phyloP scores from a whole-genome alignment of 2,113 vertebrate species.

The Gallinago media region DNA sequence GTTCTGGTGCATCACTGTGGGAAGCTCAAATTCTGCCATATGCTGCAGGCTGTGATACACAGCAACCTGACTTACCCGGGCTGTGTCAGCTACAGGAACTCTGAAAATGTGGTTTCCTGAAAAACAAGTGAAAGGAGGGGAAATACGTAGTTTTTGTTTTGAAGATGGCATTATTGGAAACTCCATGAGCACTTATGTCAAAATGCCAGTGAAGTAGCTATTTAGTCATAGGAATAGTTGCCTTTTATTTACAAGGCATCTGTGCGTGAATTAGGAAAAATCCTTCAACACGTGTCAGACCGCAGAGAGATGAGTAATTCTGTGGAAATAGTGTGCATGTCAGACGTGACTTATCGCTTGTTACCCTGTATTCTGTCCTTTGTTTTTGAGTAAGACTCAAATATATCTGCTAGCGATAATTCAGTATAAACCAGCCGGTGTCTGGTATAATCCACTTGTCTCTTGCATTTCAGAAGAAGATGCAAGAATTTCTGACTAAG shows the following conservation, averaged over 20 bases:
- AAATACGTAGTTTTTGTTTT: slow-evolving; percentile 48
- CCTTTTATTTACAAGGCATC: slow-evolving; percentile 26
- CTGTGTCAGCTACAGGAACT: slow-evolving; percentile 37
- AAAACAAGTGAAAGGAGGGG: slow-evolving; percentile 60
- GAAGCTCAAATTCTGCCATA: not conserved
- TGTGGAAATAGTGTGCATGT: slow-evolving; percentile 44
- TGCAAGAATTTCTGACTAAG: not conserved
- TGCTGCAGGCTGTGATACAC: not conserved
- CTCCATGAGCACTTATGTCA: slow-evolving; percentile 1
- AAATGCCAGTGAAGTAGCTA: not conserved
- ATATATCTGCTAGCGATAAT: not conserved
- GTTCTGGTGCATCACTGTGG: not conserved
- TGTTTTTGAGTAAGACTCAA: not conserved
- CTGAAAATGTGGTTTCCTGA: slow-evolving; percentile 62
- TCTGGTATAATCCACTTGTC: not conserved
- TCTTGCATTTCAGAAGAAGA: not conserved
- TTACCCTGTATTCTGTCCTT: not conserved
- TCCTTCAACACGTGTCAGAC: slow-evolving; percentile 2
- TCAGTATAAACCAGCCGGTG: not conserved
- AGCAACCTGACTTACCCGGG: not conserved
- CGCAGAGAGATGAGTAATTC: slow-evolving; percentile 46
- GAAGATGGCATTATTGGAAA: slow-evolving; percentile 57
- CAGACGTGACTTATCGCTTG: slow-evolving; percentile 16
- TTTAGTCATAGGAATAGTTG: slow-evolving; percentile 37
- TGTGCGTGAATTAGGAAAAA: slow-evolving; percentile 15